Base-by-base conservation (phyloP, 2,797 vertebrate genomes). In the Aeoliscus strigatus region DNA sequence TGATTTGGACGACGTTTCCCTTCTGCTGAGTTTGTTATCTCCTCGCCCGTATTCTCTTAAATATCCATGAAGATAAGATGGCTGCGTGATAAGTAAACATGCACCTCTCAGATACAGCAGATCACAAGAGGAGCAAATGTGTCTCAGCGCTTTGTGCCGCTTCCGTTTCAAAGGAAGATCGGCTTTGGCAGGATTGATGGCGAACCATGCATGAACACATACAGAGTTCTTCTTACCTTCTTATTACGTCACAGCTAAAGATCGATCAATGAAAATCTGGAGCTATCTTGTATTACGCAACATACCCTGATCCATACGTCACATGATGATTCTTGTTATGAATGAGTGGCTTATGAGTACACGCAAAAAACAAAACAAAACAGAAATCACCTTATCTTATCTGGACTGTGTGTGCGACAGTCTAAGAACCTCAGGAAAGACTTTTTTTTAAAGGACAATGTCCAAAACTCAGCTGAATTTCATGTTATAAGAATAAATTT, bases 21-120 rank as follows among this genome's bases (percentile, higher is more conserved):
- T 67, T 73, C 55, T 49, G 60, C 46, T 59, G 60, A 54, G 14
- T 49, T 71, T 85, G 74, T 80, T 86, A 52, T 70, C 27, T 53
- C 48, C 71, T 69, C 33, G 46, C 85, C 84, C 81, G 41, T 39
- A 86, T 87, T 77, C 77, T 78, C 72, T 85, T 82, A 87, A 89
- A 84, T 68, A 68, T 43, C 84, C 84, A 29, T 87, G 84, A 85
- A 85, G 86, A 89, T 88, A 78, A 87, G 81, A 81, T 69, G 70
- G 50, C 49, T 58, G 77, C 0, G 41, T 21, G 81, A 82, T 83
- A 73, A 79, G 60, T 23, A 47, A 70, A 55, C 54, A 42, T 56
- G 64, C 59, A 64, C 60, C 58, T 58, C 68, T 31, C 35, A 78
- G 76, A 78, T 71, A 51, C 46, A 60, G 53, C 10, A 8, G 51